These are phyloP conservation scores for Ephialtes manifestator DNA, from an alignment of 2,888 invertebrate genomes.

Conservation along the genomic window DNA sequence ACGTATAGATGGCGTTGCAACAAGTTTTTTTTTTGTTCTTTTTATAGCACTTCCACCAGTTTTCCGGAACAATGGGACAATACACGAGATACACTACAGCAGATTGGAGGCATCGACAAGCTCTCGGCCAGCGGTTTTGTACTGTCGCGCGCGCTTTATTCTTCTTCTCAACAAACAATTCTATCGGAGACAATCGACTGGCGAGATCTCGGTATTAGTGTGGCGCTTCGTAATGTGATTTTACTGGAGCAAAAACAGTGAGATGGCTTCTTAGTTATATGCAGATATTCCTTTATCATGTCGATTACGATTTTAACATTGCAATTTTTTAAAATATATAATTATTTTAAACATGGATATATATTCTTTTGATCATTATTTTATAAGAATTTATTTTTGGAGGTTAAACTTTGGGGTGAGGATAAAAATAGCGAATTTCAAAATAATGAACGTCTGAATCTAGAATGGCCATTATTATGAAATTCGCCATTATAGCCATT, in stretches of 20 bases:
- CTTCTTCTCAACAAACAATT: constrained; percentile 14
- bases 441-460: too few species aligned
- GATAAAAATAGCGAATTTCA: too few species aligned
- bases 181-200: constrained; percentile 14
- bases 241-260: neutral
- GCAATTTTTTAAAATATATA: neutral
- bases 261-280: neutral
- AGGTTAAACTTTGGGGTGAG: too few species aligned
- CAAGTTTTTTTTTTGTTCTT: constrained; percentile 52
- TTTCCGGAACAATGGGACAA: constrained; percentile 82
- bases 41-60: constrained; percentile 68
- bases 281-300: neutral
- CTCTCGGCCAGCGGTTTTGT: neutral
- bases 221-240: neutral
- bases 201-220: neutral
- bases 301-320: too few species aligned
- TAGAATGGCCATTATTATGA: too few species aligned
- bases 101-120: neutral
- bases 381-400: too few species aligned
- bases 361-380: too few species aligned
- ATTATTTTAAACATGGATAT: neutral
- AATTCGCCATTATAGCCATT: too few species aligned
- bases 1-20: constrained; percentile 9
- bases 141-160: constrained; percentile 1
- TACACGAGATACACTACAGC: constrained; percentile 40